Base-by-base conservation (phyloP, 1,140 invertebrate genomes). In the Eurosta solidaginis region DNA sequence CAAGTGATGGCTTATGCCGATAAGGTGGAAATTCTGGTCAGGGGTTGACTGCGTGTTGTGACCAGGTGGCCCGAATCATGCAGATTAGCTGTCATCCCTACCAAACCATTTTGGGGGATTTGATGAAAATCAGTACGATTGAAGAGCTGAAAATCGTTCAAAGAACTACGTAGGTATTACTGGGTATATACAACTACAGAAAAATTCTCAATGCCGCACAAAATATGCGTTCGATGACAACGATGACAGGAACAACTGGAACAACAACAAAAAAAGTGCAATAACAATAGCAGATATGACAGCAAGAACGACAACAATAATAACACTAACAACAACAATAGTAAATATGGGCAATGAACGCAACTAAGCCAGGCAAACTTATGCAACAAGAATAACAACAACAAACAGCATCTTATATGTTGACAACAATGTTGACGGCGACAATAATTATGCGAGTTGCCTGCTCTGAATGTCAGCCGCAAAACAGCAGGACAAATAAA, bases 201-300 rank as follows among this genome's bases (percentile, higher is more conserved):
- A 10, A 36, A 59, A 59, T 2, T 17, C 14, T 5, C 29, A 33
- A 59, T 14, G 22, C 27, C 27, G 27, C 29, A 12, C 25, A 59
- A 59, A 59, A 59, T 59, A 59, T 59, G 54, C 54, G 54, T 59
- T 59, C 54, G 54, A 59, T 59, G 54, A 59, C 54, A 59, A 59
- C 54, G 54, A 59, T 59, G 54, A 59, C 54, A 59, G 54, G 33
- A 22, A 33, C 54, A 29, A 33, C 54, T n/a, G n/a, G n/a, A 33
- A 29, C 54, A 29, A 17, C 54, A 33, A 59, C 25, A 14, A 47
- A 47, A 47, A 1, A 47, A 47, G 4, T 33, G 27, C 12, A 59
- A 29, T 5, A 59, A 33, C 54, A 59, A 59, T 59, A 59, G 7
- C 29, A 6, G 5, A 14, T 22, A 54, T 27, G 10, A 7, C 50